A percentile compares a stretch with the other conserved stretches of the same genome.
Conservation (phyloP, 2,797 vertebrate genomes). For the Gymnothorax javanicus region DNA sequence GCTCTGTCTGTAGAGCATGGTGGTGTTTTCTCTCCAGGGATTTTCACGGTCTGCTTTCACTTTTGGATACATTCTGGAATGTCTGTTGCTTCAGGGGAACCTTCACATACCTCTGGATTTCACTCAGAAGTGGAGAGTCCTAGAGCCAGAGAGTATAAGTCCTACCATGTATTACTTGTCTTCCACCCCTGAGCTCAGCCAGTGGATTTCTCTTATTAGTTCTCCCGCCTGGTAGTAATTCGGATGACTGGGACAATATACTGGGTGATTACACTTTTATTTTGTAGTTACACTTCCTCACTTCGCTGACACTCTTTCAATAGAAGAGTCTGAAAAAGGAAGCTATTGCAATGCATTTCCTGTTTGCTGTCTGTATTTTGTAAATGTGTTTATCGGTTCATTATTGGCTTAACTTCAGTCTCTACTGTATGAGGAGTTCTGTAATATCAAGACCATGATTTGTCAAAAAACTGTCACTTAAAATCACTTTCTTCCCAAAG, state of each 20-base stretch:
- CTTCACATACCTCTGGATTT: neutral
- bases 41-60: neutral
- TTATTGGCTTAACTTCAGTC: neutral
- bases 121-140: too few species aligned
- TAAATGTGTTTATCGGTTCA: neutral
- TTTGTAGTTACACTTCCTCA: neutral
- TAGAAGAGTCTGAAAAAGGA: neutral
- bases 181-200: too few species aligned
- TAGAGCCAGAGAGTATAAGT: too few species aligned
- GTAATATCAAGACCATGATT: neutral
- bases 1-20: neutral
- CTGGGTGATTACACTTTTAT: too few species aligned
- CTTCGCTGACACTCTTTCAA: neutral
- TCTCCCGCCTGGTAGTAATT: too few species aligned
- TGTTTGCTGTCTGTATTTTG: neutral
- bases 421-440: neutral
- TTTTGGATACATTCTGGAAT: neutral
- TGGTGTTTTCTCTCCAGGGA: conserved; percentile 11
- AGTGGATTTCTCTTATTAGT: too few species aligned
- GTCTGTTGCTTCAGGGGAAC: neutral
- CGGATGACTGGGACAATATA: too few species aligned
- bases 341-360: neutral
- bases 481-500: neutral
- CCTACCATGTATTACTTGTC: too few species aligned
- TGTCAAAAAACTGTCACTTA: neutral